phyloP scores from a whole-genome alignment of 2,888 invertebrate genomes.

The Dyspetes luteomarginatus region DNA sequence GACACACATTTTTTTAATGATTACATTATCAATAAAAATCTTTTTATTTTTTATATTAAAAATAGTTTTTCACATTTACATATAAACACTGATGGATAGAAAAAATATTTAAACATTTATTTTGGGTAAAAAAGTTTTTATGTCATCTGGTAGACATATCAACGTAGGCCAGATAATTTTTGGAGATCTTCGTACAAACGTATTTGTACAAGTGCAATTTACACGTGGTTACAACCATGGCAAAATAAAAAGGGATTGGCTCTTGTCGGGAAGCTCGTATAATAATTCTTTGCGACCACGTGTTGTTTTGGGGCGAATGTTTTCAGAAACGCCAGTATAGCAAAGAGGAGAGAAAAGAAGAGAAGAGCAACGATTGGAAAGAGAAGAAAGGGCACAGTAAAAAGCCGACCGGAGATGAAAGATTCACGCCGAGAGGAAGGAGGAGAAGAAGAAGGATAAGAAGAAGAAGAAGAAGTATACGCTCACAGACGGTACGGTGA shows the following conservation, averaged over 20 bases:
- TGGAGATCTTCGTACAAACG: too few species aligned
- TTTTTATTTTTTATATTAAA: too few species aligned
- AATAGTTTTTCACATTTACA: too few species aligned
- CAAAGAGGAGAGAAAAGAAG: constrained; percentile 9
- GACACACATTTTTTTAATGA: too few species aligned
- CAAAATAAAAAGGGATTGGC: constrained; percentile 30
- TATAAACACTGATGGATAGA: too few species aligned
- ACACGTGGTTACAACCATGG: too few species aligned
- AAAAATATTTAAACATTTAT: too few species aligned
- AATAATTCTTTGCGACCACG: constrained; percentile 70
- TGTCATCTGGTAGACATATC: too few species aligned
- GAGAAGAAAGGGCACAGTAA: constrained; percentile 34
- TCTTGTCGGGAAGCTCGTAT: constrained; percentile 25
- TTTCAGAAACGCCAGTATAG: constrained; percentile 79
- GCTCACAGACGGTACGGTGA: constrained; percentile 56
- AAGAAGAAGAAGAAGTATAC: constrained; percentile 53
- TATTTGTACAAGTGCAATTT: too few species aligned
- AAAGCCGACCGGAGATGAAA: constrained; percentile 75
- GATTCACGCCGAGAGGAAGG: constrained; percentile 74
- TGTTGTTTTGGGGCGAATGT: constrained; percentile 79
- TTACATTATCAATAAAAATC: too few species aligned
- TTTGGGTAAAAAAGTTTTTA: too few species aligned
- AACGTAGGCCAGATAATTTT: too few species aligned
- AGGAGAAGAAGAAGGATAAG: constrained; percentile 56
- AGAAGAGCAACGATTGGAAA: constrained; percentile 13